Conservation (phyloP, 2,888 invertebrate genomes). For the Eristalinus aeneus region DNA sequence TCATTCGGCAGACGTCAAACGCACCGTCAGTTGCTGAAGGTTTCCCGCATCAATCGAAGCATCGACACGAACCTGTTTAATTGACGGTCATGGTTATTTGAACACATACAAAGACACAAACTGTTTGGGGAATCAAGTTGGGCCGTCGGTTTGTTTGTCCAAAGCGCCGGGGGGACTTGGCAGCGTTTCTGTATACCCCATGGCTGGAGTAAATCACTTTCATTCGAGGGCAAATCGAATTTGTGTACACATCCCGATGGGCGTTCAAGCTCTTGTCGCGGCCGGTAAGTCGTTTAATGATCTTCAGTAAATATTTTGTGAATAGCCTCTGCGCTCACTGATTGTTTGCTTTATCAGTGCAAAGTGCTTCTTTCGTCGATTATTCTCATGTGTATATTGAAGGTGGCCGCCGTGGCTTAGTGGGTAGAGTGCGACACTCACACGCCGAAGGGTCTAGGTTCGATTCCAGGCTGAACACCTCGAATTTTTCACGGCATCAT, state of each 20-base stretch:
- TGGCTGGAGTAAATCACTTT: not conserved
- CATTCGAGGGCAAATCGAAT: not conserved
- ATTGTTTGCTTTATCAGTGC: not conserved
- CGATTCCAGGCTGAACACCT: too few species aligned
- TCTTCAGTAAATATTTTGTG: not conserved
- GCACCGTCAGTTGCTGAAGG: not conserved
- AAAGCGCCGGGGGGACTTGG: not conserved
- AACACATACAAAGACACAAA: not conserved
- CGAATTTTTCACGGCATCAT: too few species aligned
- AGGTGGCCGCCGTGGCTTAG: too few species aligned
- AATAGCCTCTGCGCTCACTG: not conserved
- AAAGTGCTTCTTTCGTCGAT: not conserved
- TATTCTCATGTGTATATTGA: not conserved
- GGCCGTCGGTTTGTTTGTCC: not conserved
- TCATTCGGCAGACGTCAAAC: too few species aligned
- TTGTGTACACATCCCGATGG: not conserved
- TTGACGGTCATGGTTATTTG: not conserved
- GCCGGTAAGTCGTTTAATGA: not conserved
- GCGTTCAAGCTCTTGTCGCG: not conserved
- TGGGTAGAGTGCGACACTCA: too few species aligned
- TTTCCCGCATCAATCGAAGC: not conserved
- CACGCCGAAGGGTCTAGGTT: too few species aligned
- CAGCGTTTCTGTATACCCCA: too few species aligned
- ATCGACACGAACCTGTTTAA: not conserved
- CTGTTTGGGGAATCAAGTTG: not conserved